Conservation (phyloP, 2,113 vertebrate species). For the Dipodomys stephensi region DNA sequence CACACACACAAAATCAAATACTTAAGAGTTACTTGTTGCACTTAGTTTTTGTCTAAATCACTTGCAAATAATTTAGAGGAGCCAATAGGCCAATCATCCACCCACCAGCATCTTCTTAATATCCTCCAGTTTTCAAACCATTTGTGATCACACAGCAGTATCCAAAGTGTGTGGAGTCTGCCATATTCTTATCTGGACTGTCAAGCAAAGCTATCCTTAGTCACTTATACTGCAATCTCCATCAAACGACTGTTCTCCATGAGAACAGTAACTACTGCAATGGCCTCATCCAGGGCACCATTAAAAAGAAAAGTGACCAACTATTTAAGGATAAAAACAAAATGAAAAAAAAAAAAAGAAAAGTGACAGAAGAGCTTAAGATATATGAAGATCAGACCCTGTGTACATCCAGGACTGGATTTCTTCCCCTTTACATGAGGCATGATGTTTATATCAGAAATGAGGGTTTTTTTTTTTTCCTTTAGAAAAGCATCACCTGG, state of each 20-base stretch:
- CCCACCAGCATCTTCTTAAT: slow-evolving; percentile 11
- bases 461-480: too few species aligned
- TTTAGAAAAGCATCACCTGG: not conserved
- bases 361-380: not conserved
- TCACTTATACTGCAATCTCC: not conserved
- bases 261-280: not conserved
- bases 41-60: not conserved
- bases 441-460: not conserved
- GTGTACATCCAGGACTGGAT: not conserved
- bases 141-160: slow-evolving; percentile 48
- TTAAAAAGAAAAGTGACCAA: not conserved
- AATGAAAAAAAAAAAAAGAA: too few species aligned
- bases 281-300: not conserved
- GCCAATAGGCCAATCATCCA: not conserved
- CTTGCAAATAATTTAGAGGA: not conserved
- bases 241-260: not conserved
- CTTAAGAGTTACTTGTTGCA: not conserved
- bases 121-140: slow-evolving; percentile 56
- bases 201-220: slow-evolving; percentile 19
- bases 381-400: not conserved
- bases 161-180: slow-evolving; percentile 54
- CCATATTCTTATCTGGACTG: slow-evolving; percentile 61
- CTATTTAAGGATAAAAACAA: too few species aligned
- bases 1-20: too few species aligned
- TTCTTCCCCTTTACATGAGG: slow-evolving; percentile 27